Percentiles rank a stretch among this genome's conserved stretches.
These are phyloP conservation scores for Clamator glandarius DNA, from an alignment of 2,797 vertebrate genomes.

Conservation along the genomic window DNA sequence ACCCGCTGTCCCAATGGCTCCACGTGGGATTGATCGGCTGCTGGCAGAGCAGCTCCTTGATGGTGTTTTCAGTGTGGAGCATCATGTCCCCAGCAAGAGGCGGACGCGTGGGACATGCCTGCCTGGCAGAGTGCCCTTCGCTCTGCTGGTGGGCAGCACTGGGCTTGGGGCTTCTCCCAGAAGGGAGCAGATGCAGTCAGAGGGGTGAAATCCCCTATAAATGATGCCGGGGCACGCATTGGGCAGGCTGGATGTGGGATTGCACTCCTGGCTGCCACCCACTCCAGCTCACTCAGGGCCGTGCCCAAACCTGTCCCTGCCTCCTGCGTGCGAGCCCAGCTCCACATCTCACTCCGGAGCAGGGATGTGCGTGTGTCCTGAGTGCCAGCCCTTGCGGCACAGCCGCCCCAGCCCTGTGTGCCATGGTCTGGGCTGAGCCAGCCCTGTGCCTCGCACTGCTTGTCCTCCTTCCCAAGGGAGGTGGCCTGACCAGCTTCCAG, in stretches of 20 bases:
- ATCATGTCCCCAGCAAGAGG: background rate
- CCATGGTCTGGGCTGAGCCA: no score
- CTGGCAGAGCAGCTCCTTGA: background rate
- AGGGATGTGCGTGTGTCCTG: fast-evolving
- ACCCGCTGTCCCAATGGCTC: background rate
- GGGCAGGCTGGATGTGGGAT: background rate
- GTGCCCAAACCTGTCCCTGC: background rate
- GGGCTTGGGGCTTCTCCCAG: background rate
- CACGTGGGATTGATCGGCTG: fast-evolving
- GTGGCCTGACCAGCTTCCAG: background rate
- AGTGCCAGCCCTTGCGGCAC: no score
- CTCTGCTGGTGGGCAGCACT: background rate
- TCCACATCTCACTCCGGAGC: no score
- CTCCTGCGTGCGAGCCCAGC: background rate
- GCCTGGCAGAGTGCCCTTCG: background rate
- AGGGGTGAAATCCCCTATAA: background rate
- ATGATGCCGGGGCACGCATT: fast-evolving
- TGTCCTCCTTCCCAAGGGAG: background rate
- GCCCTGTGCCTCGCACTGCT: no score
- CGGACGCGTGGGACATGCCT: background rate
- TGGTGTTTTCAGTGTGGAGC: background rate
- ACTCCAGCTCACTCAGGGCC: background rate
- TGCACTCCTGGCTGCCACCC: fast-evolving
- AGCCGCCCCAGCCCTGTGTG: no score
- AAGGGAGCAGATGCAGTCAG: background rate